A percentile compares a stretch with the other conserved stretches of the same genome.
These are phyloP conservation scores for Okapia johnstoni DNA, from an alignment of 2,113 vertebrate genomes.

Conservation along the genomic window DNA sequence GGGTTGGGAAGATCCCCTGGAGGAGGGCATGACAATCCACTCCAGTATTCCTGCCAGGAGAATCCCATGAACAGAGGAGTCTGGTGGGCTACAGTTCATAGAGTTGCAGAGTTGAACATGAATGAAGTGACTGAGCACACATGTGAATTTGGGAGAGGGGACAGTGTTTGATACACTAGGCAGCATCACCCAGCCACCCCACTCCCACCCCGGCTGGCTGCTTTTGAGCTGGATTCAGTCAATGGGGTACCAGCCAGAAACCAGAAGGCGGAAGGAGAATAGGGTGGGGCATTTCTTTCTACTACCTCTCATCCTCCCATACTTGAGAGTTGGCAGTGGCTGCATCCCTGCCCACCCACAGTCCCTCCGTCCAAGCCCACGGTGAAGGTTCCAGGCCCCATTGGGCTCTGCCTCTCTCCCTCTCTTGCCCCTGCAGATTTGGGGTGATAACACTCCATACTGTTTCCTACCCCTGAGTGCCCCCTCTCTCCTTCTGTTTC, in stretches of 20 bases:
- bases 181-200: neutral
- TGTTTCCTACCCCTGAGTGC: rapidly evolving
- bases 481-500: too few species aligned
- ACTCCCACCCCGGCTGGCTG: too few species aligned
- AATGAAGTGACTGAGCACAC: neutral
- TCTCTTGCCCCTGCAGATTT: too few species aligned
- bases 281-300: neutral
- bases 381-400: neutral
- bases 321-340: neutral
- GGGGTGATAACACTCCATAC: neutral
- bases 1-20: neutral
- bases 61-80: neutral
- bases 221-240: too few species aligned
- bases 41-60: neutral
- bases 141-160: too few species aligned
- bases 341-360: rapidly evolving
- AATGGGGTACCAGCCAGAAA: neutral
- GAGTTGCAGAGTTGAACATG: neutral
- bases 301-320: too few species aligned
- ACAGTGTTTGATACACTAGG: rapidly evolving
- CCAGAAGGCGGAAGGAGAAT: neutral
- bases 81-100: neutral
- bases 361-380: neutral
- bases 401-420: neutral
- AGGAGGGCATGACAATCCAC: neutral